These are phyloP conservation scores for Oceanites oceanicus DNA, from an alignment of 2,113 vertebrate genomes.

Conservation along the genomic window DNA sequence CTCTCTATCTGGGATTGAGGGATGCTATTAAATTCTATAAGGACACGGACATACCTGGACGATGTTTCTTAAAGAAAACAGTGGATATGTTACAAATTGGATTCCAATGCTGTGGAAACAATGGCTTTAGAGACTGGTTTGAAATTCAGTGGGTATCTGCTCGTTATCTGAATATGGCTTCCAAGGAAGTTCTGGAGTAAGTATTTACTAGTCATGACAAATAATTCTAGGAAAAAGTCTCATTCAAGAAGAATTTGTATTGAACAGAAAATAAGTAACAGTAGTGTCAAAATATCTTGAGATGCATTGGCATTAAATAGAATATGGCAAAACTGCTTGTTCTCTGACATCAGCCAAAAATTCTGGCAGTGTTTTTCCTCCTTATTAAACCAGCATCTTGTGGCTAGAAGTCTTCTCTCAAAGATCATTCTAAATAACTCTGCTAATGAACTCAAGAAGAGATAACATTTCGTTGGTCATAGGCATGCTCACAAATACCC, in stretches of 20 bases:
- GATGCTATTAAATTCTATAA: constrained; percentile 85
- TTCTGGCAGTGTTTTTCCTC: background rate
- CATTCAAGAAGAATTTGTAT: background rate
- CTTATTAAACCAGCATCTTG: background rate
- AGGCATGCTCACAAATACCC: background rate
- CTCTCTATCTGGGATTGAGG: constrained; percentile 79
- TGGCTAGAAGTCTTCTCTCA: background rate
- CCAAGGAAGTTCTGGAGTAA: constrained; percentile 84
- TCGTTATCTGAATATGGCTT: constrained; percentile 86
- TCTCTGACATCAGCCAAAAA: background rate
- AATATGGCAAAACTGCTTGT: background rate
- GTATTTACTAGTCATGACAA: constrained; percentile 43
- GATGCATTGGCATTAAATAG: background rate
- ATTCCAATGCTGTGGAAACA: constrained; percentile 87
- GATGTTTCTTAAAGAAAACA: constrained; percentile 86
- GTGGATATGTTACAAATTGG: constrained; percentile 85
- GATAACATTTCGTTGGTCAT: background rate
- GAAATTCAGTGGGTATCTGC: constrained; percentile 87
- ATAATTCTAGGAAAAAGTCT: background rate
- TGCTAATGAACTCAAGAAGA: background rate
- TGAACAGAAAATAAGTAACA: background rate
- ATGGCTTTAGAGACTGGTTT: constrained; percentile 87
- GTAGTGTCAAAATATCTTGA: background rate
- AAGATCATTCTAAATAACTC: background rate
- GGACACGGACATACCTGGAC: constrained; percentile 86